These are phyloP conservation scores for Chondrosia reniformis DNA, from an alignment of 37 sponge, comb jelly and placozoan species.

Conservation along the genomic window DNA sequence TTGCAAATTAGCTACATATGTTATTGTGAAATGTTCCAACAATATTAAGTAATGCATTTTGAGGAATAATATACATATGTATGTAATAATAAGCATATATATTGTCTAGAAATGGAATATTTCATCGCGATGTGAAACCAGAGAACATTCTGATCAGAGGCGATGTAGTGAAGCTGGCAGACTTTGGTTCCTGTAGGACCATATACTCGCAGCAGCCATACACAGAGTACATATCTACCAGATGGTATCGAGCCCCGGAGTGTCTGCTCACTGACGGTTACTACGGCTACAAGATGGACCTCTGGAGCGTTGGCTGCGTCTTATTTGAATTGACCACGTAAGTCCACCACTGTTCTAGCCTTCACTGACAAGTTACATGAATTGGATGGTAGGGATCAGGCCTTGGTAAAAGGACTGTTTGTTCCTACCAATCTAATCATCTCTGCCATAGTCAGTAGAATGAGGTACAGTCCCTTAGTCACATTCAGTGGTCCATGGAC, in stretches of 20 bases:
- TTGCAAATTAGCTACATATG: no score
- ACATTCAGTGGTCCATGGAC: no score
- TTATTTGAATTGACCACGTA: constrained; percentile 91
- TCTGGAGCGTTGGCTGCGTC: constrained; percentile 99
- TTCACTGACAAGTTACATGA: no score
- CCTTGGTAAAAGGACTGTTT: no score
- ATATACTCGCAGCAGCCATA: constrained; percentile 92
- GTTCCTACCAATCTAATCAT: no score
- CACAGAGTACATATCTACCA: constrained; percentile 99
- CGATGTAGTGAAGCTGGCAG: constrained; percentile 49
- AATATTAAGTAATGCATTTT: no score
- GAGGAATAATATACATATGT: background rate
- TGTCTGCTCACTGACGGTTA: constrained; percentile 94
- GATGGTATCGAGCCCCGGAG: constrained; percentile 98
- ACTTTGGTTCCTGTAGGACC: constrained; percentile 96
- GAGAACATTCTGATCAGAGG: constrained; percentile 95
- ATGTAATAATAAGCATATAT: background rate
- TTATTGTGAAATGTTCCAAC: no score
- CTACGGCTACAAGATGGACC: constrained; percentile 95
- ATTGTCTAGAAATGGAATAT: constrained; percentile 88
- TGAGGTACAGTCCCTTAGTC: no score
- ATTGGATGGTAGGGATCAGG: no score
- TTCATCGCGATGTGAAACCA: constrained; percentile 98
- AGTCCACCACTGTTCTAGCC: background rate
- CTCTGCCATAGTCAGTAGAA: no score